These are phyloP conservation scores for Drosophila antonietae DNA, from an alignment of 2,888 invertebrate species.

Conservation along the genomic window DNA sequence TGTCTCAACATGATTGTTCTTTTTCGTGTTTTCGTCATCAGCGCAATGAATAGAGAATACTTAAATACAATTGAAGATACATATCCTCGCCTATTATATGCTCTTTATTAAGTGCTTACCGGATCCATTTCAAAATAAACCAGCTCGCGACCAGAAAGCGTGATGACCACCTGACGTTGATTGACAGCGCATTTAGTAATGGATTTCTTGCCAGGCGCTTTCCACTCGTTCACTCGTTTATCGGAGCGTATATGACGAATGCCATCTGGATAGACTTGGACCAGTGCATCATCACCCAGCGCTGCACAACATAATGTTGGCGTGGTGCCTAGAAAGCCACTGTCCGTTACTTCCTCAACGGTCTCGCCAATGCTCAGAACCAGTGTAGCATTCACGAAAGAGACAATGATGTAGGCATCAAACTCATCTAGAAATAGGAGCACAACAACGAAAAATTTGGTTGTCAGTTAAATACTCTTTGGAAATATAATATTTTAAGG, in stretches of 20 bases:
- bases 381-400: constrained; percentile 98
- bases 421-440: constrained; percentile 75
- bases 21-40: constrained; percentile 84
- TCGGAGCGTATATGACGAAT: constrained; percentile 99
- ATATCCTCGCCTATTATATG: neutral
- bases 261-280: constrained; percentile 99
- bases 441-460: constrained; percentile 28
- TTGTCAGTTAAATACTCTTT: constrained; percentile 24
- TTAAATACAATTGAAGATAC: neutral
- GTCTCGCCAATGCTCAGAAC: constrained; percentile 99
- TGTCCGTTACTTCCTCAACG: constrained; percentile 99
- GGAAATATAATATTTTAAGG: neutral
- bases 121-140: constrained; percentile 99
- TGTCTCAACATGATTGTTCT: constrained; percentile 84
- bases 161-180: constrained; percentile 98
- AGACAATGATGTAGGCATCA: constrained; percentile 99
- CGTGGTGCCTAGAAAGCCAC: constrained; percentile 99
- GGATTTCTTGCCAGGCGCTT: constrained; percentile 98
- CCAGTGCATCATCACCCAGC: constrained; percentile 98
- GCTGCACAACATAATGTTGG: constrained; percentile 99
- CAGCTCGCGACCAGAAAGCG: constrained; percentile 97
- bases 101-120: constrained; percentile 87
- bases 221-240: constrained; percentile 99
- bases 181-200: constrained; percentile 99
- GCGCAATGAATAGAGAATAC: constrained; percentile 37